Evolutionary conservation across 2,888 invertebrate species (phyloP).

Genomic region (Desoria tigrina): DNA sequence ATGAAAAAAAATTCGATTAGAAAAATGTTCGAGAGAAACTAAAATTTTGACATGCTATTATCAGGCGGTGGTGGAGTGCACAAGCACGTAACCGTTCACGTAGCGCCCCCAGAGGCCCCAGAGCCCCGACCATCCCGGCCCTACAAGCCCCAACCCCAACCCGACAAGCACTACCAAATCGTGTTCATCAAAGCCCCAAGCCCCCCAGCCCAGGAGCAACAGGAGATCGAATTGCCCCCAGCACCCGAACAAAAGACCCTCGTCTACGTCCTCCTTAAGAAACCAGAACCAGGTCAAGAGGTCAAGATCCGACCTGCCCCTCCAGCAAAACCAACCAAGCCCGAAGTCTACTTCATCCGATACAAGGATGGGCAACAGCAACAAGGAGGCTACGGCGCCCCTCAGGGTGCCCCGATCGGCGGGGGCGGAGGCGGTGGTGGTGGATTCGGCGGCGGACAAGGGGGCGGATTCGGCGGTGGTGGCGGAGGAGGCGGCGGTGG

Average conservation of each 20-base stretch:
- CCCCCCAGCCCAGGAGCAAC: conserved; percentile 36
- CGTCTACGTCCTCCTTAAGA: conserved; percentile 39
- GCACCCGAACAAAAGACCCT: conserved; percentile 36
- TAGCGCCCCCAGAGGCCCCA: conserved; percentile 33
- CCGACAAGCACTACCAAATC: conserved; percentile 41
- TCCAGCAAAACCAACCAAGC: conserved; percentile 33
- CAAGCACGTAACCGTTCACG: conserved; percentile 40
- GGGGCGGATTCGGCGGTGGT: conserved; percentile 22
- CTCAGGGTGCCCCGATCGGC: conserved; percentile 18
- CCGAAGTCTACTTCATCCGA: conserved; percentile 37
- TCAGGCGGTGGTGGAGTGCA: conserved; percentile 22
- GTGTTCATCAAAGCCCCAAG: conserved; percentile 42
- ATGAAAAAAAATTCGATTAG: background rate
- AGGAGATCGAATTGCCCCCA: conserved; percentile 39
- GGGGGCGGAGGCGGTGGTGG: conserved; percentile 13
- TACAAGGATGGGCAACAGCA: conserved; percentile 36
- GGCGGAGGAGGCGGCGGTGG: conserved; percentile 25
- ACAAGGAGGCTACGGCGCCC: conserved; percentile 23
- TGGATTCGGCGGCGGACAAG: conserved; percentile 16
- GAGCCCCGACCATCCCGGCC: conserved; percentile 31
- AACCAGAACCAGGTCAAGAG: conserved; percentile 39
- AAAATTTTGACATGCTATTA: background rate
- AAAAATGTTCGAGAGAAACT: background rate
- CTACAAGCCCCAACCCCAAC: conserved; percentile 21
- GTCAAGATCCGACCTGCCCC: conserved; percentile 42